These are phyloP conservation scores for Drosophila teissieri DNA, from an alignment of 1,140 invertebrate species.

Conservation along the genomic window DNA sequence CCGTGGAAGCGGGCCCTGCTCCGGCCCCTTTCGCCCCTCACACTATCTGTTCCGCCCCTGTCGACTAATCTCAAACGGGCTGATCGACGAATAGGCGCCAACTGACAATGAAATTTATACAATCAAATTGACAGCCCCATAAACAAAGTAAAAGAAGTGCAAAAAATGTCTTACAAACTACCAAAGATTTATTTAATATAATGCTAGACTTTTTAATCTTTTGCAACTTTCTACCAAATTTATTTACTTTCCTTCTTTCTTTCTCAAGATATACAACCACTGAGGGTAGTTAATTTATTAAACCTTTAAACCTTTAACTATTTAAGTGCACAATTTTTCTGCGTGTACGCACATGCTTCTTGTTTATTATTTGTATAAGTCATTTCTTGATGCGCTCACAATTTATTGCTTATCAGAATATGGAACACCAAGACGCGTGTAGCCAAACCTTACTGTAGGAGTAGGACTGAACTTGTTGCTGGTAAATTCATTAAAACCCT, in stretches of 20 bases:
- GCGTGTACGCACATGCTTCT: not conserved
- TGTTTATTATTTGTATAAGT: not conserved
- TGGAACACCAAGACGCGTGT: not conserved
- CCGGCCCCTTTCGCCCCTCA: not conserved
- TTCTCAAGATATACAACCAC: too few relatives aligned
- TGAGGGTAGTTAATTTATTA: too few relatives aligned
- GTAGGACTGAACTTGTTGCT: conserved; percentile 33
- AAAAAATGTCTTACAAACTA: not conserved
- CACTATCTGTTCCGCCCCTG: conserved; percentile 30
- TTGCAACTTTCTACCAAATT: too few relatives aligned
- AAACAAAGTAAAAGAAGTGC: conserved; percentile 38
- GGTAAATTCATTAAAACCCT: conserved; percentile 4
- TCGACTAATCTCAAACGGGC: conserved; percentile 30
- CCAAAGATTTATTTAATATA: too few relatives aligned
- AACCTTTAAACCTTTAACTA: too few relatives aligned
- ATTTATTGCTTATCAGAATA: conserved; percentile 15
- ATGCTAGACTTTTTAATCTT: too few relatives aligned
- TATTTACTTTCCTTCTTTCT: too few relatives aligned
- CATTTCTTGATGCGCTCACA: not conserved
- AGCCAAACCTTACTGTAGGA: conserved; percentile 28
- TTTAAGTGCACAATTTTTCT: not conserved
- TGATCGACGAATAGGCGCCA: conserved; percentile 48
- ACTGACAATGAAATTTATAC: conserved; percentile 38
- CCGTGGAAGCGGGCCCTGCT: conserved; percentile 22
- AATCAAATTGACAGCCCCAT: conserved; percentile 42